phyloP scores from a whole-genome alignment of 1,140 invertebrate genomes.

The Psix sp. region DNA sequence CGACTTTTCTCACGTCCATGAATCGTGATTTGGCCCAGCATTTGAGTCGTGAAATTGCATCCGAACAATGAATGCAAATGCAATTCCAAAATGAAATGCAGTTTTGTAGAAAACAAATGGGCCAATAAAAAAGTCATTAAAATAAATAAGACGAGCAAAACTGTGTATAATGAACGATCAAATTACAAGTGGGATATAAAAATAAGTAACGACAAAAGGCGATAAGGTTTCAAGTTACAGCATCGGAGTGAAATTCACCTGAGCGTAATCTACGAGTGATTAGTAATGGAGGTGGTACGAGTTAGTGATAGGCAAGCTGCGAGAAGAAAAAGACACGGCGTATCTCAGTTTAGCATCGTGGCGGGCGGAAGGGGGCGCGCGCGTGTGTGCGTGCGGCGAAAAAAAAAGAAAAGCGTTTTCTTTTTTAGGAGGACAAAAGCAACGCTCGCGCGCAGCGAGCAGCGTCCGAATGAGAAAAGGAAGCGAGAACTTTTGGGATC shows the following conservation, averaged over 20 bases:
- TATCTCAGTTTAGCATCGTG: not conserved
- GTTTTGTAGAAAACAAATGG: too few species aligned
- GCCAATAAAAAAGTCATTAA: too few species aligned
- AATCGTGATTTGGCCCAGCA: too few species aligned
- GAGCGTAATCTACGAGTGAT: slow-evolving; percentile 19
- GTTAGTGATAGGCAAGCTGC: slow-evolving; percentile 23
- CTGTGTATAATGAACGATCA: too few species aligned
- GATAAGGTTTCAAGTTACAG: slow-evolving; percentile 12
- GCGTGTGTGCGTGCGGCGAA: too few species aligned
- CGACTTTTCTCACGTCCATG: too few species aligned
- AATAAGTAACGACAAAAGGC: slow-evolving; percentile 1
- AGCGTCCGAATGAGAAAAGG: slow-evolving; percentile 23
- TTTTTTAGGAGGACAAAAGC: slow-evolving; percentile 9
- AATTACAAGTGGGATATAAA: too few species aligned
- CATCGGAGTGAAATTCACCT: slow-evolving; percentile 7
- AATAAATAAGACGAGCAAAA: too few species aligned
- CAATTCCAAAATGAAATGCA: too few species aligned
- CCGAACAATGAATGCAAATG: too few species aligned
- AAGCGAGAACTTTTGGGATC: slow-evolving; percentile 27
- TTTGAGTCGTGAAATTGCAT: too few species aligned
- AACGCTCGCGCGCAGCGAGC: not conserved
- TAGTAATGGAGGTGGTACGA: slow-evolving; percentile 21
- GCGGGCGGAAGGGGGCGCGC: too few species aligned
- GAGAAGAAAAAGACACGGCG: slow-evolving; percentile 7
- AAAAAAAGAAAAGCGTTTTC: slow-evolving; percentile 16